Evolutionary conservation across 2,113 vertebrate species (phyloP).

Genomic region (Nannospalax galili): DNA sequence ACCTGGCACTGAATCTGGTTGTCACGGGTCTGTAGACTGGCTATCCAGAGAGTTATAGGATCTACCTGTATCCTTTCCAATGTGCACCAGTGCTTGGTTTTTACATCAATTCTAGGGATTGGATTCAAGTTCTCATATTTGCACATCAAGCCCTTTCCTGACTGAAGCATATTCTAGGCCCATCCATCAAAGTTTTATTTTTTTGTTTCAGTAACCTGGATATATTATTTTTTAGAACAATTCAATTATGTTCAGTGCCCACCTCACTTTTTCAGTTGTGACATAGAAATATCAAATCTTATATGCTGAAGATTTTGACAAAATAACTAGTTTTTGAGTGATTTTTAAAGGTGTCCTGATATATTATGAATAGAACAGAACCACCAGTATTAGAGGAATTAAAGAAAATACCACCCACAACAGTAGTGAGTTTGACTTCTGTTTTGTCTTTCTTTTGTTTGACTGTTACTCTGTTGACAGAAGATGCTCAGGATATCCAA

Average conservation of each 20-base stretch:
- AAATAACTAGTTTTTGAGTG: neutral
- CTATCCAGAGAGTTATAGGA: no score
- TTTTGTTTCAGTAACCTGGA: neutral
- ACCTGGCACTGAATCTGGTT: neutral
- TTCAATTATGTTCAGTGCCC: neutral
- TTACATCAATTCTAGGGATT: neutral
- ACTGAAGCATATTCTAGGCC: neutral
- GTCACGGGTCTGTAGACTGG: no score
- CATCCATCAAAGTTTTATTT: neutral
- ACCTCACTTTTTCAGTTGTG: neutral
- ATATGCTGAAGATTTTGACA: neutral
- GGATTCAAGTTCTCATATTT: neutral
- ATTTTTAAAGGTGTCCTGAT: neutral
- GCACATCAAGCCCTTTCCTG: neutral
- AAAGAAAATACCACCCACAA: neutral
- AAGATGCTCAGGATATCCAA: neutral
- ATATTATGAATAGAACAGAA: constrained; percentile 6
- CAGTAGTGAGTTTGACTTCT: neutral
- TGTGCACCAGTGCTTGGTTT: neutral
- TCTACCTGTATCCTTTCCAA: no score
- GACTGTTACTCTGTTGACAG: neutral
- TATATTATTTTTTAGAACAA: neutral
- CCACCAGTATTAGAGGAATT: neutral
- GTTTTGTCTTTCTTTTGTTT: neutral
- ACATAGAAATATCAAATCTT: neutral